These are phyloP conservation scores for Pristis pectinata DNA, from an alignment of 2,797 vertebrate genomes.

Conservation along the genomic window DNA sequence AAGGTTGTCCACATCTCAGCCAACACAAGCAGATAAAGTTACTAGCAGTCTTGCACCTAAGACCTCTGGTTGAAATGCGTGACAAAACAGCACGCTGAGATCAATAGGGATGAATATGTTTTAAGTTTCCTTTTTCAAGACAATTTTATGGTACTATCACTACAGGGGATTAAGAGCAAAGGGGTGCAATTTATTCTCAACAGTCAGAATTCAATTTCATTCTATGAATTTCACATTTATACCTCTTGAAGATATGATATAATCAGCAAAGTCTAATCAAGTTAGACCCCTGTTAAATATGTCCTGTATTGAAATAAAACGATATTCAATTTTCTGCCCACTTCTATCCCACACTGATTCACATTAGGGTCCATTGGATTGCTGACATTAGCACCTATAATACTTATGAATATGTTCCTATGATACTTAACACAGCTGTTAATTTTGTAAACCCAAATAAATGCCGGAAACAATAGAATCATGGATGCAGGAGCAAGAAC, in stretches of 20 bases:
- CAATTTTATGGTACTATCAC: slow-evolving; percentile 33
- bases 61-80: neutral
- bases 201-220: slow-evolving; percentile 29
- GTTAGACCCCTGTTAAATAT: neutral
- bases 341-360: neutral
- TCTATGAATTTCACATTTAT: neutral
- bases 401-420: neutral
- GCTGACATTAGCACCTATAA: too few species aligned
- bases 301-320: neutral
- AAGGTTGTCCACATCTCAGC: neutral
- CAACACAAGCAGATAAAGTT: slow-evolving; percentile 27
- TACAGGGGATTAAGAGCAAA: slow-evolving; percentile 13
- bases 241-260: neutral
- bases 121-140: slow-evolving; percentile 33
- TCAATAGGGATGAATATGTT: slow-evolving; percentile 22
- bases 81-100: neutral
- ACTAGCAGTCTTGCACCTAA: slow-evolving; percentile 8
- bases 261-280: neutral
- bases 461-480: neutral
- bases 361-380: neutral
- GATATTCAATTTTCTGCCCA: neutral
- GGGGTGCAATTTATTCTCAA: slow-evolving; percentile 21
- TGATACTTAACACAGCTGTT: neutral
- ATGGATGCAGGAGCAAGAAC: neutral
- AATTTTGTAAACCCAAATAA: neutral